phyloP scores from a whole-genome alignment of 2,888 invertebrate genomes.

The Balanococcus diminutus region DNA sequence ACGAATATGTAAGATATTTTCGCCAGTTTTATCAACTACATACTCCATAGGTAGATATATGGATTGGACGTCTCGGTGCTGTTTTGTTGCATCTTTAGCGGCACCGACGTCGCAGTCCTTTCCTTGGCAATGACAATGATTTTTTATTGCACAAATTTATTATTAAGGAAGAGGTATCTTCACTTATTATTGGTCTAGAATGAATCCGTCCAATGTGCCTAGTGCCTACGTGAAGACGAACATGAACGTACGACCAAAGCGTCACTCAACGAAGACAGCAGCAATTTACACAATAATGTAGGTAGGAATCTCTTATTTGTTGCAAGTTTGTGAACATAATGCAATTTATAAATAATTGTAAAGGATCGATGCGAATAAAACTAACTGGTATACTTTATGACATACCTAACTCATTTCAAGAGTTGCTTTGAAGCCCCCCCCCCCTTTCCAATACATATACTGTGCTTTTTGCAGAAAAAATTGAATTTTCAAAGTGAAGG shows the following conservation, averaged over 20 bases:
- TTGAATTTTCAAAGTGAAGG: too few relatives aligned
- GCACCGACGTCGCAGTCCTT: not conserved
- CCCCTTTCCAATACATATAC: too few relatives aligned
- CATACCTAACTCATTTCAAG: too few relatives aligned
- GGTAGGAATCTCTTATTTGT: not conserved
- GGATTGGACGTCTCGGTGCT: too few relatives aligned
- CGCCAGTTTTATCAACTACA: not conserved
- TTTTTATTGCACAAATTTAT: not conserved
- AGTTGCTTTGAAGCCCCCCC: too few relatives aligned
- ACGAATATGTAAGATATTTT: not conserved
- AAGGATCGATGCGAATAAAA: not conserved
- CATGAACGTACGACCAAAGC: too few relatives aligned
- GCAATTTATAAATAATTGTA: not conserved
- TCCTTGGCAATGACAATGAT: not conserved
- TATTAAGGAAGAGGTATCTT: too few relatives aligned
- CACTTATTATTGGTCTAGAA: not conserved
- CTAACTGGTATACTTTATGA: not conserved
- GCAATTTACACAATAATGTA: too few relatives aligned
- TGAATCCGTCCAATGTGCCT: not conserved
- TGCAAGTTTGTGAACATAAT: not conserved
- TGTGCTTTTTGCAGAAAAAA: too few relatives aligned
- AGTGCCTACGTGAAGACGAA: not conserved
- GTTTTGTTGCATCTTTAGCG: too few relatives aligned
- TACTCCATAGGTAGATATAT: not conserved
- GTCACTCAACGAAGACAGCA: not conserved